Evolutionary conservation across 2,797 vertebrate genomes (phyloP), one percentile per base, ranked within the genome.

Genomic region (Heliangelus exortis): DNA sequence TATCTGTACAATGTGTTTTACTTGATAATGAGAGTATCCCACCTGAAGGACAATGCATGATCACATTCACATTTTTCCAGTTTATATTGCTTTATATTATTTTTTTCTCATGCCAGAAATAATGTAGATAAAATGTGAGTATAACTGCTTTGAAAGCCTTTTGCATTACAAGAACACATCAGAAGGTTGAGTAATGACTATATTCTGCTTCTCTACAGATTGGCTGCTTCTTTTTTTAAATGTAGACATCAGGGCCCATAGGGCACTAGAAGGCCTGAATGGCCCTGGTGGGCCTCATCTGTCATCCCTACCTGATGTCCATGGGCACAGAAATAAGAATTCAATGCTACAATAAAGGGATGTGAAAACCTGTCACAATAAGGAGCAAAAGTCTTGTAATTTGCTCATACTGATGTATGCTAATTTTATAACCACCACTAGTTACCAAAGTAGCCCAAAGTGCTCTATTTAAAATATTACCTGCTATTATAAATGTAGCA

Each of bases 1-100:
- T 93, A 89, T 75, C 22, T 22, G 13, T 75, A 66, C 75, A 89
- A 68, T 83, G 47, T 89, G 82, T 89, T 92, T 93, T 34, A 73
- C 54, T 89, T 55, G 78, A 92, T 92, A 94, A 95, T 92, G 57
- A 83, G 50, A 0, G 0, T 89, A 75, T 80, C 57, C 58, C 50
- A 55, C 54, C 47, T 87, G 71, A 90, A 89, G 68, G 62, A 45
- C 10, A 36, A 62, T 36, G 50, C 36, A 54, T 5, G 13, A 29
- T 83, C 71, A 55, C 33, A 63, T 71, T 79, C 74, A 47, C 21
- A 50, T 79, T 93, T 90, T 62, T 53, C 13, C 53, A 74, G 20
- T 74, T 90, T 72, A 36, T 67, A 57, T 39, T 4, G 6, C 3
- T 92, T 89, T 61, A 59, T 51, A 13, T 9, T 66, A 8, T 68